Evolutionary conservation across 2,888 invertebrate genomes (phyloP).

Genomic region (Pherbina coryleti): DNA sequence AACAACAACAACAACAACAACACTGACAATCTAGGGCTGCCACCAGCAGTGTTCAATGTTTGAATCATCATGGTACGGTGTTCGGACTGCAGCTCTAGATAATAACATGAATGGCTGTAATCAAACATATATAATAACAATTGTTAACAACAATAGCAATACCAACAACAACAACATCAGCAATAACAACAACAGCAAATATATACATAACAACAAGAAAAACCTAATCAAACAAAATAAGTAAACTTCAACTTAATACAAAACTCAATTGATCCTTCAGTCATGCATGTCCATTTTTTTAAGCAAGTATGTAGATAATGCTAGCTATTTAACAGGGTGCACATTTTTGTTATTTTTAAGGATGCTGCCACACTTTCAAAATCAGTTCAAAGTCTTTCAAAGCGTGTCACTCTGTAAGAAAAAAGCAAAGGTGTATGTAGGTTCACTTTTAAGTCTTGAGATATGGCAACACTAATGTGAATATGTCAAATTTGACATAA

Average conservation of each 20-base stretch:
- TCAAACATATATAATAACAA: constrained; percentile 1
- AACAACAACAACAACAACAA: neutral
- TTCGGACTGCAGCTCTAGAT: constrained; percentile 10
- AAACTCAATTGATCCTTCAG: neutral
- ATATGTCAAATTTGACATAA: too few relatives aligned
- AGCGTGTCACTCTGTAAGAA: too few relatives aligned
- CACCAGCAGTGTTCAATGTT: neutral
- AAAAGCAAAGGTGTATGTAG: too few relatives aligned
- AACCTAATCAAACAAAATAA: neutral
- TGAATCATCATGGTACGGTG: too few relatives aligned
- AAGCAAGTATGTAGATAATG: too few relatives aligned
- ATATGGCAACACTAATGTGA: too few relatives aligned
- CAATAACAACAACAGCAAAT: neutral
- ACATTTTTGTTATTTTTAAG: too few relatives aligned
- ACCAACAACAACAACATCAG: constrained; percentile 11
- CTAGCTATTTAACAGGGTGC: too few relatives aligned
- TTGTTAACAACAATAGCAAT: constrained; percentile 17
- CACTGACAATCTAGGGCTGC: neutral
- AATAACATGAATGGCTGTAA: constrained; percentile 16
- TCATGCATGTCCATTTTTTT: neutral
- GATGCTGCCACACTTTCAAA: too few relatives aligned
- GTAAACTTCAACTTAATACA: neutral
- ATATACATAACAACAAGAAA: neutral
- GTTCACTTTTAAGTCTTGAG: too few relatives aligned
- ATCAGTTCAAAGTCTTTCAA: too few relatives aligned